Conservation (phyloP, 2,888 invertebrate species). For the Epistrophe grossulariae region DNA sequence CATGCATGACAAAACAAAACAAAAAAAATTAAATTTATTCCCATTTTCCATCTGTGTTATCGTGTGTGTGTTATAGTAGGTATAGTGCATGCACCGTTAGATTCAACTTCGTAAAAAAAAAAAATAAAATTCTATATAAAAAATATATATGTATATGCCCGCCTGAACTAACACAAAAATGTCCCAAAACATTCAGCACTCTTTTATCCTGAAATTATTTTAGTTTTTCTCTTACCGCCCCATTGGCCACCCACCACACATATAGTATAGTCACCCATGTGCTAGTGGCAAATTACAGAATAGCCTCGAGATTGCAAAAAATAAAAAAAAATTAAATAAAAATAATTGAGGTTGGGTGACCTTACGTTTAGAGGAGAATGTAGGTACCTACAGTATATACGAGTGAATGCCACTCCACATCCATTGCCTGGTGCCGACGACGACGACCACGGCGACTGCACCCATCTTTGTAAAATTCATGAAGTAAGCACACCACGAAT, state of each 20-base stretch:
- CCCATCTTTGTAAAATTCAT: constrained; percentile 63
- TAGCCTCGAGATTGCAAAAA: constrained; percentile 45
- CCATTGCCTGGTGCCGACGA: neutral
- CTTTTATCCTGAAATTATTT: constrained; percentile 49
- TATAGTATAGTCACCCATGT: neutral
- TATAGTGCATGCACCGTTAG: constrained; percentile 34
- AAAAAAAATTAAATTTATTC: constrained; percentile 55
- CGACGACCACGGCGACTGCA: neutral
- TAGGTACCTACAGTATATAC: constrained; percentile 13
- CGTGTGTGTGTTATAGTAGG: neutral
- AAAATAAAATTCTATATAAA: constrained; percentile 7
- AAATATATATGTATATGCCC: constrained; percentile 10
- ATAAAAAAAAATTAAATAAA: constrained; percentile 8
- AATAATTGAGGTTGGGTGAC: constrained; percentile 69
- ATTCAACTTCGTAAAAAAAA: constrained; percentile 23
- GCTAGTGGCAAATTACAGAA: neutral
- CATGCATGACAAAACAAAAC: constrained; percentile 25
- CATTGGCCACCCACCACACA: too few species aligned
- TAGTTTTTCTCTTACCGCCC: neutral
- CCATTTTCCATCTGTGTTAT: constrained; percentile 25
- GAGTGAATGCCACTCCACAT: constrained; percentile 4
- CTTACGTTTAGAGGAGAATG: constrained; percentile 16
- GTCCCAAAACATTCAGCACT: constrained; percentile 51
- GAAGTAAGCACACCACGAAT: constrained; percentile 55
- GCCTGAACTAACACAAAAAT: constrained; percentile 36